These are phyloP conservation scores for Pyrocephalus nanus DNA, from an alignment of 2,797 vertebrate species.

Conservation along the genomic window DNA sequence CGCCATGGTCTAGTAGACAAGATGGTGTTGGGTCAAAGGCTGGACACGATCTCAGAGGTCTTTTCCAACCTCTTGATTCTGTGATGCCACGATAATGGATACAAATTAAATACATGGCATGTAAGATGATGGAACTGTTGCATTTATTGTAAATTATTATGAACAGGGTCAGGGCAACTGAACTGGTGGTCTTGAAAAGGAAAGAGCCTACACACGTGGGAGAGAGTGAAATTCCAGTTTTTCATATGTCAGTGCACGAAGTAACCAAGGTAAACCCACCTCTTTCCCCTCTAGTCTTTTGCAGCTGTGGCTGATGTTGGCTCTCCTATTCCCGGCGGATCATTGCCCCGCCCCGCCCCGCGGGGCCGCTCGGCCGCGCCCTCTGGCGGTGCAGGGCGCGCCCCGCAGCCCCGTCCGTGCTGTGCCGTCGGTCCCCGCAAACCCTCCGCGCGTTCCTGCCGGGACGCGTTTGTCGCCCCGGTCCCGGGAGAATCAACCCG, in stretches of 20 bases:
- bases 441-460: not conserved
- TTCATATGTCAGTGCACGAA: rapidly evolving
- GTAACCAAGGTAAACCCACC: rapidly evolving
- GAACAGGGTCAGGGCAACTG: not conserved
- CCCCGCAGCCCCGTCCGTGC: not conserved
- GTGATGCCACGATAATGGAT: not conserved
- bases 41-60: too few species aligned
- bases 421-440: not conserved
- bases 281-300: rapidly evolving
- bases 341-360: not conserved
- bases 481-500: rapidly evolving
- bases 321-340: rapidly evolving
- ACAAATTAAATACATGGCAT: not conserved
- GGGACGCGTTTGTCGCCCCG: rapidly evolving
- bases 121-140: not conserved
- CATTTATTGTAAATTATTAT: not conserved
- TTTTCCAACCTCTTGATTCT: too few species aligned
- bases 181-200: rapidly evolving
- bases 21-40: too few species aligned
- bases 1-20: too few species aligned
- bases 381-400: not conserved
- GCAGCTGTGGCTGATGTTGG: rapidly evolving
- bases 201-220: rapidly evolving
- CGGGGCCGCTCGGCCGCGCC: not conserved
- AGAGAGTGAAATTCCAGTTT: not conserved